Evolutionary conservation across 2,888 invertebrate genomes (phyloP).

Genomic region (Steromphala cineraria): DNA sequence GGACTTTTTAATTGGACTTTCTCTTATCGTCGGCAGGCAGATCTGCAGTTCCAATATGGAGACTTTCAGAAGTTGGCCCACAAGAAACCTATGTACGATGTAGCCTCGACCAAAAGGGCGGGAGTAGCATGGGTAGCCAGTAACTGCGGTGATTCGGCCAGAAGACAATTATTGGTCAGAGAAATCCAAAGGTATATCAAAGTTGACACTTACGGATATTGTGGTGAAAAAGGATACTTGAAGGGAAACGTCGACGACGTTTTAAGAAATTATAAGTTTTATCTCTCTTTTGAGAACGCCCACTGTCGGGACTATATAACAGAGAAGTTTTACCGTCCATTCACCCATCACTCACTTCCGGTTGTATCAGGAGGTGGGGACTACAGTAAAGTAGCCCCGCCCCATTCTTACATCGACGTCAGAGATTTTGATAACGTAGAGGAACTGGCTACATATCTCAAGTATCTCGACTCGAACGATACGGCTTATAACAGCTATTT

Average conservation of each 20-base stretch:
- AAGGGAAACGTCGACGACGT: not conserved
- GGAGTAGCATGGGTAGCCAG: conserved; percentile 5
- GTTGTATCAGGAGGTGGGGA: conserved; percentile 8
- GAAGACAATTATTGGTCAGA: not conserved
- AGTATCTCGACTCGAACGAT: conserved; percentile 5
- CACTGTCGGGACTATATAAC: conserved; percentile 20
- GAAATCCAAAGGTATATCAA: conserved; percentile 7
- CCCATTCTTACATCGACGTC: conserved; percentile 19
- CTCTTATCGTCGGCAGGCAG: not conserved
- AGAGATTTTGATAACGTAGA: conserved; percentile 1
- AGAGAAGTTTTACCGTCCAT: conserved; percentile 1
- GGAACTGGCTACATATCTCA: conserved; percentile 1
- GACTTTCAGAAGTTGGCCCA: not conserved
- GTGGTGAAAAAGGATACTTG: not conserved
- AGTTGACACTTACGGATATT: conserved; percentile 6
- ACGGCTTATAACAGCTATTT: conserved; percentile 22
- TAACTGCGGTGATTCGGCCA: not conserved
- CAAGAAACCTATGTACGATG: not conserved
- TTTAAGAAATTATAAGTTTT: conserved; percentile 24
- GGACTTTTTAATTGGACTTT: conserved; percentile 15
- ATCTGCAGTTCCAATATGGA: not conserved
- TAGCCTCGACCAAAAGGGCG: not conserved
- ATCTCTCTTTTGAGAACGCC: conserved; percentile 18
- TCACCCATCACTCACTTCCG: not conserved
- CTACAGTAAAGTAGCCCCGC: conserved; percentile 3